These are phyloP conservation scores for Drosophila kanekoi DNA, from an alignment of 2,888 invertebrate genomes.

Conservation along the genomic window DNA sequence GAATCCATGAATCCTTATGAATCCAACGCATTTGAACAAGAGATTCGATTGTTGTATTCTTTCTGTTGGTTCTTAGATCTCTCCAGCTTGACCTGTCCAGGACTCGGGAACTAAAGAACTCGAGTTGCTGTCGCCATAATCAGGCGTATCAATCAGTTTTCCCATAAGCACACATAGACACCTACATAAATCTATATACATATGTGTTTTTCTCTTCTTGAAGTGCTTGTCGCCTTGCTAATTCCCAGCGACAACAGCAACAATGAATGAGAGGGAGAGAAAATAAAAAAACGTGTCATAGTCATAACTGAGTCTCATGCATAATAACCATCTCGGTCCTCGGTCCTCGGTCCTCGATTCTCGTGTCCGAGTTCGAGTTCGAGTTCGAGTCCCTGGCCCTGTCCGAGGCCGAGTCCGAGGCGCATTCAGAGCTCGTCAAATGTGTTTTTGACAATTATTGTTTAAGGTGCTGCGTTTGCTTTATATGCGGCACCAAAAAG, in stretches of 20 bases:
- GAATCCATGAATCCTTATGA: too few species aligned
- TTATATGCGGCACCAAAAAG: slow-evolving; percentile 49
- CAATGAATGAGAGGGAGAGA: slow-evolving; percentile 5
- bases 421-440: slow-evolving; percentile 71
- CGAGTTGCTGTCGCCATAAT: slow-evolving; percentile 45
- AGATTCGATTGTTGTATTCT: too few species aligned
- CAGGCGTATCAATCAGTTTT: slow-evolving; percentile 49
- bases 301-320: slow-evolving; percentile 55
- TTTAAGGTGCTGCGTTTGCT: slow-evolving; percentile 69
- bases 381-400: neutral
- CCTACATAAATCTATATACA: neutral
- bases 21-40: too few species aligned
- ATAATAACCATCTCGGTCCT: slow-evolving; percentile 44
- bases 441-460: slow-evolving; percentile 78
- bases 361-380: slow-evolving; percentile 3
- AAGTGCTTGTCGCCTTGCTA: slow-evolving; percentile 63
- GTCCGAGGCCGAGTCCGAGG: slow-evolving; percentile 25
- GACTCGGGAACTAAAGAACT: slow-evolving; percentile 9
- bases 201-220: slow-evolving; percentile 8
- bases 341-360: slow-evolving; percentile 4
- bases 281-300: slow-evolving; percentile 53
- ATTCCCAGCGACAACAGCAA: slow-evolving; percentile 52
- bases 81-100: slow-evolving; percentile 47
- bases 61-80: neutral
- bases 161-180: slow-evolving; percentile 2